These are phyloP conservation scores for Mya arenaria DNA, from an alignment of 1,140 invertebrate species.

Conservation along the genomic window DNA sequence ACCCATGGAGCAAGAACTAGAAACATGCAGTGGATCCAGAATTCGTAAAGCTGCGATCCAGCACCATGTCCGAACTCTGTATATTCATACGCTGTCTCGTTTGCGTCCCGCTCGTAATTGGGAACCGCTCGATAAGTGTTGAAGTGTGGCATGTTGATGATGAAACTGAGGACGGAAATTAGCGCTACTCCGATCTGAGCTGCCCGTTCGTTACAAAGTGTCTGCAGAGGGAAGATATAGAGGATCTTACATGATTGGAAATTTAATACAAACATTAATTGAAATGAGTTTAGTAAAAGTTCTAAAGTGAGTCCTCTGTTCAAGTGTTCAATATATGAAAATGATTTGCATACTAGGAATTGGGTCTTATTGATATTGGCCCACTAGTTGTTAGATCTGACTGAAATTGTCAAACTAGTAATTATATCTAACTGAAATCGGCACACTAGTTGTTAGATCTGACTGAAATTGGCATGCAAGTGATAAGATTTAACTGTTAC, in stretches of 20 bases:
- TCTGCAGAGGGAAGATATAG: slow-evolving; percentile 19
- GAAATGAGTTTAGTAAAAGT: no score
- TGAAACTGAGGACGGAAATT: slow-evolving; percentile 53
- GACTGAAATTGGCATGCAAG: no score
- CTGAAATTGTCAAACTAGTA: no score
- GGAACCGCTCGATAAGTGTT: slow-evolving; percentile 48
- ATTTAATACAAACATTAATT: no score
- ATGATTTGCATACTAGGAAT: no score
- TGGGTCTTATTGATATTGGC: no score
- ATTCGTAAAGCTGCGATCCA: slow-evolving; percentile 60
- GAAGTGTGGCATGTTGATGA: slow-evolving; percentile 62
- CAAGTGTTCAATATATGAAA: no score
- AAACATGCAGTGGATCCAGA: slow-evolving; percentile 71
- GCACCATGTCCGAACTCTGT: slow-evolving; percentile 58
- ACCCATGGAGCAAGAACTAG: slow-evolving; percentile 67
- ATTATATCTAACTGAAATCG: no score
- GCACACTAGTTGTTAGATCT: no score
- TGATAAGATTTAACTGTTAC: no score
- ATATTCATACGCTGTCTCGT: slow-evolving; percentile 26
- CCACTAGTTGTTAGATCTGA: no score
- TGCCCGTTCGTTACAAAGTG: slow-evolving; percentile 52
- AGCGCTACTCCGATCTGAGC: slow-evolving; percentile 54
- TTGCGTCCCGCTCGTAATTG: background rate
- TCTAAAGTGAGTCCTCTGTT: no score
- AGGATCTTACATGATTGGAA: background rate